phyloP scores from a whole-genome alignment of 53 echinoderm and acorn worm genomes.

The Apostichopus leukothele region DNA sequence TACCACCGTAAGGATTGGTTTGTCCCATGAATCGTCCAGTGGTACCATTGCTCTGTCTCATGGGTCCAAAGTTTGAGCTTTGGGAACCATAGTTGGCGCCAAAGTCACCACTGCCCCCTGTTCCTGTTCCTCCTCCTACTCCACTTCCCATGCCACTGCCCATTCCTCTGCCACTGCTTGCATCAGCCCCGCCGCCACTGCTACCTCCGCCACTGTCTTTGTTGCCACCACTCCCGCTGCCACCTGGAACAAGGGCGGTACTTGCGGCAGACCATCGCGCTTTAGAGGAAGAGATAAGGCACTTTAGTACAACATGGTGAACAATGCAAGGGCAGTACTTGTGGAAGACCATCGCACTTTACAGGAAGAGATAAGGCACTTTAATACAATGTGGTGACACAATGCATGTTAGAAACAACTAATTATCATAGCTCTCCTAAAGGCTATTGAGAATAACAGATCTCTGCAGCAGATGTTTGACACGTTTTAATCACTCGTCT shows the following conservation, averaged over 20 bases:
- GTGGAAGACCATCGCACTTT: neutral
- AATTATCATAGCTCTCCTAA: too few species aligned
- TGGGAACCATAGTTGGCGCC: slow-evolving; percentile 47
- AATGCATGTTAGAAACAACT: too few species aligned
- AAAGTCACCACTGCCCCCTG: slow-evolving; percentile 15
- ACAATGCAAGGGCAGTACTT: neutral
- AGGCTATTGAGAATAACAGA: too few species aligned
- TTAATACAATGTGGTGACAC: too few species aligned
- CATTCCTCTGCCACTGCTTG: neutral
- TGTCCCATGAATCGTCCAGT: slow-evolving; percentile 19
- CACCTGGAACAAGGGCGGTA: slow-evolving; percentile 10
- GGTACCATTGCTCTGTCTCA: slow-evolving; percentile 28
- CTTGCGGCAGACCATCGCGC: slow-evolving; percentile 15
- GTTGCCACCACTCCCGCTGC: slow-evolving; percentile 18
- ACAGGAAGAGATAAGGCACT: neutral
- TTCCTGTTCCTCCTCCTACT: neutral
- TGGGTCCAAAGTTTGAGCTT: slow-evolving; percentile 41
- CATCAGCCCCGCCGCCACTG: neutral
- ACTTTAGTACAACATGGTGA: neutral
- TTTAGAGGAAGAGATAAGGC: neutral
- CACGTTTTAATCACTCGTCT: too few species aligned
- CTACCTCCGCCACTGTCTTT: neutral
- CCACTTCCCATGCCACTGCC: neutral
- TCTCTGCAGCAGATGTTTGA: too few species aligned
- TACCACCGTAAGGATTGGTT: slow-evolving; percentile 35